A percentile compares a stretch with the other conserved stretches of the same genome.
Evolutionary conservation across 2,797 vertebrate genomes (phyloP).

Genomic region (Macropus fuliginosus): DNA sequence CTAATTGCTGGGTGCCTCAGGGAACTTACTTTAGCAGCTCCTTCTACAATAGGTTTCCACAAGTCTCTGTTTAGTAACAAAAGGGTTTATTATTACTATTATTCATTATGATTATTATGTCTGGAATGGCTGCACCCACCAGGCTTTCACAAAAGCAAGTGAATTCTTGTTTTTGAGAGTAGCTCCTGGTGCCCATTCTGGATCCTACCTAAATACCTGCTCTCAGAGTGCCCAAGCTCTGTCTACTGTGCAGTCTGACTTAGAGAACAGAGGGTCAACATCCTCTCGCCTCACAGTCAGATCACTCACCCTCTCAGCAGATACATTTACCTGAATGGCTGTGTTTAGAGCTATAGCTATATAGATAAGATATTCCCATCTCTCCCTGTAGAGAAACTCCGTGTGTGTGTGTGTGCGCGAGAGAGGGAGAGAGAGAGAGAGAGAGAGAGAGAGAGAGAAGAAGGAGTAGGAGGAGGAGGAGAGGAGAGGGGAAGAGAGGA

Average conservation of each 20-base stretch:
- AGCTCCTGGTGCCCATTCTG: constrained; percentile 54
- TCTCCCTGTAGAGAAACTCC: not conserved
- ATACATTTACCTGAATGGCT: not conserved
- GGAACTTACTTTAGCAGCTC: not conserved
- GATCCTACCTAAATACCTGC: constrained; percentile 26
- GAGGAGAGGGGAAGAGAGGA: not conserved
- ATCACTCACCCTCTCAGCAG: not conserved
- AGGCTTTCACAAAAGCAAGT: constrained; percentile 22
- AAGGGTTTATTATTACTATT: not conserved
- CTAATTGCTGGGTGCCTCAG: not conserved
- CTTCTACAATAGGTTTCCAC: constrained; percentile 41
- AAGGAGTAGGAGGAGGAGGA: not conserved
- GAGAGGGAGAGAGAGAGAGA: not conserved
- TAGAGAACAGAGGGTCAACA: constrained; percentile 10
- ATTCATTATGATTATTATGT: constrained; percentile 8
- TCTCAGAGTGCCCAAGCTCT: constrained; percentile 50
- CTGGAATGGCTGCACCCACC: constrained; percentile 55
- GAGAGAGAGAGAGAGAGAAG: not conserved
- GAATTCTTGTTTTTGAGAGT: constrained; percentile 48
- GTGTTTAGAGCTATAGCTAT: not conserved
- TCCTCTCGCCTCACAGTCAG: constrained; percentile 8
- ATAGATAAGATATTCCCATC: not conserved
- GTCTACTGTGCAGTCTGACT: constrained; percentile 53
- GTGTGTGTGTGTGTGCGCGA: not conserved
- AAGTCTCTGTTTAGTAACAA: constrained; percentile 20